Evolutionary conservation across 2,888 invertebrate species (phyloP), one percentile per base, ranked within the genome.

Genomic region (Drosophila aldrichi): DNA sequence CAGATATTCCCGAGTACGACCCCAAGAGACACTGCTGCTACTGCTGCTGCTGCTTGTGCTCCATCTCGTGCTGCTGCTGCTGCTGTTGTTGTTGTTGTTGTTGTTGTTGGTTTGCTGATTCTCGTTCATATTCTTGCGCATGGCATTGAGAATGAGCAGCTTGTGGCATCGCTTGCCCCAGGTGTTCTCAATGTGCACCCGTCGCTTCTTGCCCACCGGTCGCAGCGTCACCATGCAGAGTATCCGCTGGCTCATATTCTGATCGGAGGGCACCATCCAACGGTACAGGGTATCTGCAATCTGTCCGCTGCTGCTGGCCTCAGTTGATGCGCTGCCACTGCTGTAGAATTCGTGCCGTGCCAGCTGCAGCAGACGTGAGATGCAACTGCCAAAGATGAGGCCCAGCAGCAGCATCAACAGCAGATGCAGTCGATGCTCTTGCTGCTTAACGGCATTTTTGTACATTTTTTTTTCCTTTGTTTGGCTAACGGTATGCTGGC

Each of bases 191-290:
- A 99, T 97, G 89, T 98, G 98, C 22, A 94, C 94, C 0, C 98
- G 98, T 91, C 97, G 97, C 75, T 94, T 95, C 84, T 96, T 94
- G 38, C 93, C 2, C 2, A 16, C 94, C 0, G 98, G 98, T 68
- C 95, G 96, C 0, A 98, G 98, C 96, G 99, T 96, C 41, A 99
- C 94, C 98, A 99, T 98, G 92, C 99, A 99, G 2, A 99, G 94
- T 70, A 99, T 96, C 59, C 97, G 94, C 36, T 32, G 55, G 0
- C 25, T 46, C 20, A n/a, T 0, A 5, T 16, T 41, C 0, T n/a
- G 9, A 8, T 49, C 12, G 1, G 12, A 0, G 14, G 18, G 6
- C 1, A 20, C 2, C 29, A 4, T 22, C 18, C 7, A 12, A 7
- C 9, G 7, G 16, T 20, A 8, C 1, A 29, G 40, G 14, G 55